A percentile compares a stretch with the other conserved stretches of the same genome.
phyloP scores from a whole-genome alignment of 2,797 vertebrate genomes.

The Accipiter superciliosus region DNA sequence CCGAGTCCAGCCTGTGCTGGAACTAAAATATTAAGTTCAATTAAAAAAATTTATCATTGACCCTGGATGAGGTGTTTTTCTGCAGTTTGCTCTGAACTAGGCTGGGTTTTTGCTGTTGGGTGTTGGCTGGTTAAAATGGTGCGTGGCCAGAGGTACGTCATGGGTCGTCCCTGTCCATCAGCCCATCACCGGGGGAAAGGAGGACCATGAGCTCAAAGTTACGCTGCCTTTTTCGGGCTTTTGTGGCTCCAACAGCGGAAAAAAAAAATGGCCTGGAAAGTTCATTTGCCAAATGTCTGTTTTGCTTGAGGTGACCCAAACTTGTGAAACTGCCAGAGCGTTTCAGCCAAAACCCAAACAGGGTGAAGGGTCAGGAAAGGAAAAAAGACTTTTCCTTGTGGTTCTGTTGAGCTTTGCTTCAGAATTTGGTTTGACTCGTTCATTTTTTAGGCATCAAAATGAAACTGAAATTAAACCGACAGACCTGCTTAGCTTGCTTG shows the following conservation, averaged over 20 bases:
- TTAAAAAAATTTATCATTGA: neutral
- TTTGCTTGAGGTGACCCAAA: constrained; percentile 20
- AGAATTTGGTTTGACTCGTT: neutral
- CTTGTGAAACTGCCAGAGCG: neutral
- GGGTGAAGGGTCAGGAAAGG: neutral
- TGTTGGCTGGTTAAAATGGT: neutral
- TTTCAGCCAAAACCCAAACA: neutral
- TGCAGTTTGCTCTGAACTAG: neutral
- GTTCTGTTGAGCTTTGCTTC: neutral
- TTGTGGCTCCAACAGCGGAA: neutral
- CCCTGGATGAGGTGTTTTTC: neutral
- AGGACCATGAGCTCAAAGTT: neutral
- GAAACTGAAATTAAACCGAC: neutral
- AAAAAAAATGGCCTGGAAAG: neutral
- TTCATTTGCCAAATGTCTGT: neutral
- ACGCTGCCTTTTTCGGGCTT: neutral
- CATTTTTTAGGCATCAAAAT: neutral
- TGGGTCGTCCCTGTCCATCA: neutral
- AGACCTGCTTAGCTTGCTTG: neutral
- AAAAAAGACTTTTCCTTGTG: neutral
- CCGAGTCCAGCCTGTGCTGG: neutral
- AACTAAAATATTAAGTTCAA: neutral
- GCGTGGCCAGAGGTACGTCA: neutral
- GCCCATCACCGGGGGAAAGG: neutral
- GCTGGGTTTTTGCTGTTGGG: neutral